Percentiles rank a stretch among this genome's conserved stretches.
Conservation (phyloP, 1,140 invertebrate genomes). For the Drosophila mojavensis region DNA sequence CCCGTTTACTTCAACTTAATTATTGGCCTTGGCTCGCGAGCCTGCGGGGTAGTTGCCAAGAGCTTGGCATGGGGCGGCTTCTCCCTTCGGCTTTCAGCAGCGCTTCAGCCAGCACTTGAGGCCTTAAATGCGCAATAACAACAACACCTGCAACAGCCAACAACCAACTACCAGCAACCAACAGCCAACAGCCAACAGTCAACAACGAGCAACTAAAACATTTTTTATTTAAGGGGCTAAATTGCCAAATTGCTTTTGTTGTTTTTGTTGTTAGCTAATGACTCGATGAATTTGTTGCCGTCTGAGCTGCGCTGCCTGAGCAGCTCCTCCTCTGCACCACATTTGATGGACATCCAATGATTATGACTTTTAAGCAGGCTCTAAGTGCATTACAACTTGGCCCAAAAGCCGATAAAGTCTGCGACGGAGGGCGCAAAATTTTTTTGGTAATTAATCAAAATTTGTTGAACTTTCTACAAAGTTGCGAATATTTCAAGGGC, state of each 20-base stretch:
- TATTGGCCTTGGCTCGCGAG: not conserved
- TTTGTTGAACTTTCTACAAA: not conserved
- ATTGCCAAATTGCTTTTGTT: slow-evolving; percentile 42
- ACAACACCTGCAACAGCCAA: slow-evolving; percentile 10
- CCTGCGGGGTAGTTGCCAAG: slow-evolving; percentile 12
- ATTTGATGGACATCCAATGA: slow-evolving; percentile 34
- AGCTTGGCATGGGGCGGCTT: not conserved
- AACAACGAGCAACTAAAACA: slow-evolving; percentile 19
- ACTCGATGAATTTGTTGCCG: slow-evolving; percentile 68
- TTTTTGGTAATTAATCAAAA: not conserved
- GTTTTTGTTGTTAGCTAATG: slow-evolving; percentile 58
- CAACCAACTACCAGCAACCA: slow-evolving; percentile 1
- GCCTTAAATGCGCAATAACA: slow-evolving; percentile 1
- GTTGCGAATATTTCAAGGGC: too few relatives aligned
- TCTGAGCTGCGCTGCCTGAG: slow-evolving; percentile 3
- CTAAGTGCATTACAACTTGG: slow-evolving; percentile 51
- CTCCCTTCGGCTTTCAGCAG: not conserved
- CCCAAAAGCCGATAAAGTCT: not conserved
- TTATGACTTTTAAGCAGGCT: slow-evolving; percentile 70
- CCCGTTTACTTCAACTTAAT: slow-evolving; percentile 1
- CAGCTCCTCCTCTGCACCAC: not conserved
- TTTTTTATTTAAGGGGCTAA: slow-evolving; percentile 28
- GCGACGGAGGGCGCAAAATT: slow-evolving; percentile 2
- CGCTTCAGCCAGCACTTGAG: not conserved
- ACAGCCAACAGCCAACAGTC: not conserved